A percentile compares a stretch with the other conserved stretches of the same genome.
Evolutionary conservation across 2,888 invertebrate genomes (phyloP).

Genomic region (Imbricaverruca yamaguchii): DNA sequence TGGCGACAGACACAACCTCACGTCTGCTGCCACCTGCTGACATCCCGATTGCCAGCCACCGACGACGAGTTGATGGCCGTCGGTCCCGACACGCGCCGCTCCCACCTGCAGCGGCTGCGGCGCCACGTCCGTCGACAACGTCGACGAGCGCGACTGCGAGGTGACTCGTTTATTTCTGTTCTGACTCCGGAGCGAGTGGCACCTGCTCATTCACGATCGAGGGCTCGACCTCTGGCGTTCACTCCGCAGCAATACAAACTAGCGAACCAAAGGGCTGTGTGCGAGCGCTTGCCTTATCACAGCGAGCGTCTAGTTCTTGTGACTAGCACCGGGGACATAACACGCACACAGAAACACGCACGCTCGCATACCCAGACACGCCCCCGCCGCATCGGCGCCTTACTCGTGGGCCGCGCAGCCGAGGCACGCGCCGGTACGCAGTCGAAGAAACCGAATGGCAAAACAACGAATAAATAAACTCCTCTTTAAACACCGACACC

Average conservation of each 20-base stretch:
- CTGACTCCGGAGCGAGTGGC: conserved; percentile 4
- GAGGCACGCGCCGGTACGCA: too few species aligned
- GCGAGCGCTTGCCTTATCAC: conserved; percentile 8
- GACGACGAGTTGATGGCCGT: too few species aligned
- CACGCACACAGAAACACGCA: conserved; percentile 1
- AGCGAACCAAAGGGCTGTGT: conserved; percentile 18
- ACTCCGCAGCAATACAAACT: conserved; percentile 11
- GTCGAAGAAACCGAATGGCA: conserved; percentile 19
- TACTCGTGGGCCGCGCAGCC: neutral
- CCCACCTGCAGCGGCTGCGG: too few species aligned
- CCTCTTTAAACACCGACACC: neutral
- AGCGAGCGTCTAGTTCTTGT: conserved; percentile 21
- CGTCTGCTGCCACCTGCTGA: too few species aligned
- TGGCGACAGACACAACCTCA: too few species aligned
- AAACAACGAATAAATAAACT: conserved; percentile 22
- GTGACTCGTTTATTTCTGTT: conserved; percentile 14
- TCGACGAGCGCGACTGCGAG: too few species aligned
- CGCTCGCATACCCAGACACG: neutral
- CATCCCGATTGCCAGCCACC: too few species aligned
- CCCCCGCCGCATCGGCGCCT: neutral
- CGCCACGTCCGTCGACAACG: too few species aligned
- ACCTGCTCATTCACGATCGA: neutral
- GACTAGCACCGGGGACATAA: conserved; percentile 13
- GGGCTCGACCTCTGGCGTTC: neutral
- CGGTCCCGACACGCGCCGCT: too few species aligned